phyloP scores from a whole-genome alignment of 1,140 invertebrate species.

The Lucilia cuprina region DNA sequence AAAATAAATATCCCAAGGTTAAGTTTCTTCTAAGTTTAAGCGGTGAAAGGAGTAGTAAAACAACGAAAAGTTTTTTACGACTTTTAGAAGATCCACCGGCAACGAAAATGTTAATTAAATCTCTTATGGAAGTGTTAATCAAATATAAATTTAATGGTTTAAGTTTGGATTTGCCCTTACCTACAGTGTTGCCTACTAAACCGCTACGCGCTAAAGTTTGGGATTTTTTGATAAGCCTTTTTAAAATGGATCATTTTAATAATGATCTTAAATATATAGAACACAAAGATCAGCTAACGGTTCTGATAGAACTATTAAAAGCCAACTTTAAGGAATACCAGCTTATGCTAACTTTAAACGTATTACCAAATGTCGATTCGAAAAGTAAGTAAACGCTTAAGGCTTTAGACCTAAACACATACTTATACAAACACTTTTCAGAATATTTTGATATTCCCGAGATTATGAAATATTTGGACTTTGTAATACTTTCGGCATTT shows the following conservation, averaged over 20 bases:
- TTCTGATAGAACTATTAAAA: constrained; percentile 75
- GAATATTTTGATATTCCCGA: constrained; percentile 79
- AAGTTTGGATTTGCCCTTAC: constrained; percentile 85
- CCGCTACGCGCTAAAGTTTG: constrained; percentile 67
- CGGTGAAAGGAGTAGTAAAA: constrained; percentile 73
- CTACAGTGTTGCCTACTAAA: constrained; percentile 77
- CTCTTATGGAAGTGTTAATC: constrained; percentile 71
- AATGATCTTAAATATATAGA: constrained; percentile 69
- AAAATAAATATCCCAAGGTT: constrained; percentile 73
- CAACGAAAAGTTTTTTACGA: constrained; percentile 60
- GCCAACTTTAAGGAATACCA: constrained; percentile 69
- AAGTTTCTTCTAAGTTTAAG: constrained; percentile 80
- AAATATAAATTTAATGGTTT: constrained; percentile 83
- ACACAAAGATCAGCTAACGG: constrained; percentile 76
- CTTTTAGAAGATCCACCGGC: constrained; percentile 73
- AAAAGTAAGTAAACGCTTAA: constrained; percentile 69
- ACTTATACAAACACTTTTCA: constrained; percentile 60
- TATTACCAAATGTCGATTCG: constrained; percentile 79
- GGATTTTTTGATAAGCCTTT: constrained; percentile 73
- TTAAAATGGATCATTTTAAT: constrained; percentile 67
- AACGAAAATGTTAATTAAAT: constrained; percentile 76
- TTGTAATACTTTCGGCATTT: constrained; percentile 79
- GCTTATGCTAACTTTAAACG: constrained; percentile 71
- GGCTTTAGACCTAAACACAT: too few relatives aligned
- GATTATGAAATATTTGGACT: constrained; percentile 77